Percentiles rank a stretch among this genome's conserved stretches.
Conservation (phyloP, 1,140 invertebrate species). For the Cryptotermes secundus region DNA sequence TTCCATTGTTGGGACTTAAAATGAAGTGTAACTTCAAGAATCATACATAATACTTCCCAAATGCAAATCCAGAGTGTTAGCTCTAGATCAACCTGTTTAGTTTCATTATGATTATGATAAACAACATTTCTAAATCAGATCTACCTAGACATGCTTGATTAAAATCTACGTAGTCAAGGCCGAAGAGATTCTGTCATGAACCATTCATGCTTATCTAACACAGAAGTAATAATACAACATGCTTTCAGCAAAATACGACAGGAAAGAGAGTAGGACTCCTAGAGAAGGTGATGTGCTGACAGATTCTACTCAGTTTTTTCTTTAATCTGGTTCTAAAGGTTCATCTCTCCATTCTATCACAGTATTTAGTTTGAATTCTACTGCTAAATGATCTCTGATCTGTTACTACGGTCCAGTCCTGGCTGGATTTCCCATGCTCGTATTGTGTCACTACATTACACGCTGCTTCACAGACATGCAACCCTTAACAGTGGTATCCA, state of each 20-base stretch:
- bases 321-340: background rate
- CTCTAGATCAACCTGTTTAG: too few relatives aligned
- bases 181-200: too few relatives aligned
- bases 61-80: too few relatives aligned
- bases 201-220: background rate
- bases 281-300: background rate
- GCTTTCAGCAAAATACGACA: background rate
- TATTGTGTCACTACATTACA: background rate
- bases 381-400: background rate
- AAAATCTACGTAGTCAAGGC: too few relatives aligned
- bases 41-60: too few relatives aligned
- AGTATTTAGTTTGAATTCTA: background rate
- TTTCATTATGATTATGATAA: too few relatives aligned
- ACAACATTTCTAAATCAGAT: too few relatives aligned
- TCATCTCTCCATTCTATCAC: background rate
- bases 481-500: background rate
- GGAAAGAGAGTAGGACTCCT: background rate
- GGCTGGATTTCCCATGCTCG: conserved; percentile 1
- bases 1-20: too few relatives aligned
- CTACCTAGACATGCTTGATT: too few relatives aligned
- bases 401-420: background rate
- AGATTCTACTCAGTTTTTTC: background rate
- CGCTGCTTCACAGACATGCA: background rate
- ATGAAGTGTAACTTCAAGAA: too few relatives aligned
- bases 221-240: background rate